phyloP scores from a whole-genome alignment of 2,797 vertebrate genomes.

The Sebastes trivittatus region DNA sequence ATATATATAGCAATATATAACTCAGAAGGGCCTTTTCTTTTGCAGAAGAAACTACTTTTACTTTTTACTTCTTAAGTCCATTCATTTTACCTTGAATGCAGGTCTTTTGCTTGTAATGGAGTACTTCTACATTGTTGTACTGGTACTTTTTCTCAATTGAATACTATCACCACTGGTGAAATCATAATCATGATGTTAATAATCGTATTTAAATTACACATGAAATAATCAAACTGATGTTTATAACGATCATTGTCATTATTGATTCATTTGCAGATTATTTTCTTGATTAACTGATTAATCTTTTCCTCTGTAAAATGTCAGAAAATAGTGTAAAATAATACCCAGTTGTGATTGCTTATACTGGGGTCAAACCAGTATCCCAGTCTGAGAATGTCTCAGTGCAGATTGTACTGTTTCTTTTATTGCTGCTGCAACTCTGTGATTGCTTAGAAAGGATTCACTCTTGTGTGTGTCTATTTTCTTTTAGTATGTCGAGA shows the following conservation, averaged over 20 bases:
- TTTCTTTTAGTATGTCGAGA: constrained; percentile 91
- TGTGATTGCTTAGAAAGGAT: background rate
- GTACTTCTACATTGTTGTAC: background rate
- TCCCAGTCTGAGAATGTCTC: background rate
- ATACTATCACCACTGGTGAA: background rate
- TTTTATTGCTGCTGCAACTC: background rate
- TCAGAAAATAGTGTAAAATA: background rate
- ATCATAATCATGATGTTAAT: background rate
- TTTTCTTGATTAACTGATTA: background rate
- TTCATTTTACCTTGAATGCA: background rate
- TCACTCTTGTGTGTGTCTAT: background rate
- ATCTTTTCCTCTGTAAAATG: background rate
- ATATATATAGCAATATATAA: background rate
- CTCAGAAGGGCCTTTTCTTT: background rate
- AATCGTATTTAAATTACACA: background rate
- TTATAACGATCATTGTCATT: background rate
- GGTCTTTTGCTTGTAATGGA: background rate
- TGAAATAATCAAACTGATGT: background rate
- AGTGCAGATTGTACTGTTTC: background rate
- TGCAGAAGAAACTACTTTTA: background rate
- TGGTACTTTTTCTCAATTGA: background rate
- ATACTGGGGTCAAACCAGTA: background rate
- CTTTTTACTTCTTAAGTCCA: background rate
- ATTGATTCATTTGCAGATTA: too few relatives aligned
- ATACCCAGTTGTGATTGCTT: background rate